Conservation (phyloP, 2,888 invertebrate genomes). For the Aromia moschata region DNA sequence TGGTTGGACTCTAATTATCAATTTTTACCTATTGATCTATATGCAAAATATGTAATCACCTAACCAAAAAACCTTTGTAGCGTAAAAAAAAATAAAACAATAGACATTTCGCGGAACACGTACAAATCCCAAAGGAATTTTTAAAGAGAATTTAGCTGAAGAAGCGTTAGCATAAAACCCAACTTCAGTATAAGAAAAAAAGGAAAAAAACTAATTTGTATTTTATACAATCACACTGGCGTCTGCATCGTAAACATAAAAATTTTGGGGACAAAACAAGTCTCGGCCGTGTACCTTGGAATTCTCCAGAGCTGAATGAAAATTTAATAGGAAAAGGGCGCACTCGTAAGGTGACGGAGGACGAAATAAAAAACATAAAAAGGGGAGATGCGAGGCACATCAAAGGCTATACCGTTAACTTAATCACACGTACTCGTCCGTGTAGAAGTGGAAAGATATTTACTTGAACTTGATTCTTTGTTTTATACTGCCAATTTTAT, state of each 20-base stretch:
- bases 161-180: too few relatives aligned
- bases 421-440: slow-evolving; percentile 1
- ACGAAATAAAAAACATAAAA: slow-evolving; percentile 1
- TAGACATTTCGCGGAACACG: too few relatives aligned
- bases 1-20: too few relatives aligned
- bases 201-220: slow-evolving; percentile 3
- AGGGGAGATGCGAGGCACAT: neutral
- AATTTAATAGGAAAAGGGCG: slow-evolving; percentile 7
- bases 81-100: too few relatives aligned
- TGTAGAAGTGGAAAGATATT: neutral
- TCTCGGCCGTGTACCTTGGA: neutral
- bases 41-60: too few relatives aligned
- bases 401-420: slow-evolving; percentile 8
- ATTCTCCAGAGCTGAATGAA: slow-evolving; percentile 8
- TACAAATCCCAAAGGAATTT: too few relatives aligned
- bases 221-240: slow-evolving; percentile 5
- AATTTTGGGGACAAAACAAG: slow-evolving; percentile 10
- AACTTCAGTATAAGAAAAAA: too few relatives aligned
- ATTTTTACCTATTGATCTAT: too few relatives aligned
- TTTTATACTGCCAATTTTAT: too few relatives aligned
- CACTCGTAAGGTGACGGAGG: slow-evolving; percentile 1
- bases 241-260: slow-evolving; percentile 11
- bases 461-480: too few relatives aligned
- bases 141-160: too few relatives aligned
- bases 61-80: too few relatives aligned